A percentile compares a stretch with the other conserved stretches of the same genome.
Evolutionary conservation across 2,797 vertebrate genomes (phyloP).

Genomic region (Sus cebifrons): DNA sequence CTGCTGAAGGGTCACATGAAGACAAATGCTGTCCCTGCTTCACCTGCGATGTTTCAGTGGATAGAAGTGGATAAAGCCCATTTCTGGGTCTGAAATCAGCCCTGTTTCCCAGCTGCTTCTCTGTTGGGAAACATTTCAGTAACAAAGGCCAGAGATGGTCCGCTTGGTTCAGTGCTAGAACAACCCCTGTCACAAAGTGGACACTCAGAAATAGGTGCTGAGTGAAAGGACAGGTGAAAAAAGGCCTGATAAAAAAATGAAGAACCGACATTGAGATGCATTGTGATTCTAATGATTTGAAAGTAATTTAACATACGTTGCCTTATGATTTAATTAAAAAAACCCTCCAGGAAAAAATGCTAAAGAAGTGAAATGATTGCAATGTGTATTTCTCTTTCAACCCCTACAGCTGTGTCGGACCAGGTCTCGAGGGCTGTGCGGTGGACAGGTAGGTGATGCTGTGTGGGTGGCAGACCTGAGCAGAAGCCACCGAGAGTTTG

Average conservation of each 20-base stretch:
- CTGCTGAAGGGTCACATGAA: neutral
- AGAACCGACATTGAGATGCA: neutral
- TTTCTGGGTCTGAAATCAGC: neutral
- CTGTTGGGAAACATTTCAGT: neutral
- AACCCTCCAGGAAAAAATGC: neutral
- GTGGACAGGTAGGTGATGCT: slow-evolving; percentile 89
- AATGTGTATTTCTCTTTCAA: slow-evolving; percentile 33
- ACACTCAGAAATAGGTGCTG: neutral
- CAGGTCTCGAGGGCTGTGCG: slow-evolving; percentile 92
- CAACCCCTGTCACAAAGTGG: neutral
- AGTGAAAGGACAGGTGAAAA: neutral
- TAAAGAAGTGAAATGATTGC: neutral
- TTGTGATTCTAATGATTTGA: neutral
- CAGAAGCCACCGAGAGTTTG: fast-evolving
- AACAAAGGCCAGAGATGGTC: too few relatives aligned
- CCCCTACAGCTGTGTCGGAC: slow-evolving; percentile 94
- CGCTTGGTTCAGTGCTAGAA: neutral
- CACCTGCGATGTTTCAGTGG: fast-evolving
- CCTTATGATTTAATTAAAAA: neutral
- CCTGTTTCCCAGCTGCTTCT: neutral
- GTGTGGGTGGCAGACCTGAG: neutral
- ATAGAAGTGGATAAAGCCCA: neutral
- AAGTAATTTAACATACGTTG: neutral
- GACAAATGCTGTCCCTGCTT: neutral
- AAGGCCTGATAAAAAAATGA: neutral